Base-by-base conservation (phyloP, 2,113 vertebrate species). In the Piprites chloris region DNA sequence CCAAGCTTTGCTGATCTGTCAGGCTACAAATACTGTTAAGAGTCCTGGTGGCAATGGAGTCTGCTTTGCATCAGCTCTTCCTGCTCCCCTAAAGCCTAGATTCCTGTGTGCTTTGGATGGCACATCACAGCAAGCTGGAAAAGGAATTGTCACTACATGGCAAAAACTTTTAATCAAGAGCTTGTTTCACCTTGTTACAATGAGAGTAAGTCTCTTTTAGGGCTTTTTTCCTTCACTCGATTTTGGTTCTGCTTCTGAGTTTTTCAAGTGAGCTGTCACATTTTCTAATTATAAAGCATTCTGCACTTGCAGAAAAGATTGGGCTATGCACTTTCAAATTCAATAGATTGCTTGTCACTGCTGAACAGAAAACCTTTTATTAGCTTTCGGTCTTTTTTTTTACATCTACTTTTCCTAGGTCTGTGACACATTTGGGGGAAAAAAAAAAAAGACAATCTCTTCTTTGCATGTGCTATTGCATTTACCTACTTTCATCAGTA, bases 201-300 rank as follows among this genome's bases (percentile, higher is more conserved):
- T 77, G 68, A 63, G 59, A 69, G 10, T 35, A 85, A 82, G n/a
- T 74, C 18, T 89, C 41, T 89, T 37, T 35, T 44, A 87, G 53
- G 27, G 28, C 46, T 87, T 89, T 85, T 79, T 72, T 22, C n/a
- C 41, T 65, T 50, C 26, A 17, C 71, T 91, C 66, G 37, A 65
- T 87, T 85, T 69, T 53, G 23, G 56, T 82, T 91, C 95, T 89
- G n/a, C 62, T 87, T 79, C 32, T 76, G 68, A 93, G 73, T 74
- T 91, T 96, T 93, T 94, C 71, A 87, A 95, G 49, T 72, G 62
- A 97, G 53, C 71, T 85, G 91, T 89, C 85, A 91, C 62, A 93
- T 85, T 85, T 91, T 93, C 81, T 83, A 96, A 93, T 95, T 95
- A 87, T 72, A 89, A 95, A 95, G 73, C 56, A 69, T 85, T 89